Evolutionary conservation across 1,140 invertebrate species (phyloP).

Genomic region (Apis florea): DNA sequence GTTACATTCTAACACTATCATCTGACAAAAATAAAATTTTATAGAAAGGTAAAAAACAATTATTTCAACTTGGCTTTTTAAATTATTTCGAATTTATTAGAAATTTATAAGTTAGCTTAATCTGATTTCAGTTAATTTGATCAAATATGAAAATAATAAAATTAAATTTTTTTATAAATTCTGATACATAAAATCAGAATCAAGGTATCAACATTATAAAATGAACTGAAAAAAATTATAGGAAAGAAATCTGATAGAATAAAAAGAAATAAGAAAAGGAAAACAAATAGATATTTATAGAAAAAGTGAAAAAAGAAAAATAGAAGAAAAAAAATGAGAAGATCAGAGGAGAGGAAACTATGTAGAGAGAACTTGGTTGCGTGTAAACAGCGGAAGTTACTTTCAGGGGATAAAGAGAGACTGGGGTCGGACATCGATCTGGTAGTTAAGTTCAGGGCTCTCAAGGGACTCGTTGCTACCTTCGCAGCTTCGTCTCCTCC

Average conservation of each 20-base stretch:
- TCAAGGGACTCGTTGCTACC: slow-evolving; percentile 76
- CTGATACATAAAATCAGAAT: too few species aligned
- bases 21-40: too few species aligned
- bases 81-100: too few species aligned
- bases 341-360: slow-evolving; percentile 5
- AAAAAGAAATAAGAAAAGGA: not conserved
- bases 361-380: slow-evolving; percentile 13
- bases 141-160: too few species aligned
- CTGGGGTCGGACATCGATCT: slow-evolving; percentile 76
- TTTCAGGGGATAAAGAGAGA: slow-evolving; percentile 54
- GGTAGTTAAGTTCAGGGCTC: slow-evolving; percentile 76
- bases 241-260: too few species aligned
- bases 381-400: slow-evolving; percentile 45
- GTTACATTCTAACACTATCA: too few species aligned
- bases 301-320: not conserved
- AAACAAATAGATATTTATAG: not conserved
- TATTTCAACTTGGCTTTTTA: too few species aligned
- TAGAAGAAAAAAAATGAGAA: not conserved
- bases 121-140: too few species aligned
- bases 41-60: too few species aligned
- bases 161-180: too few species aligned
- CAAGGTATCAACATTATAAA: too few species aligned
- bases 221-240: not conserved
- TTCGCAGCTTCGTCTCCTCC: slow-evolving; percentile 53
- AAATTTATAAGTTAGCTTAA: too few species aligned